These are phyloP conservation scores for Tenebrio molitor DNA, from an alignment of 1,140 invertebrate species.

Conservation along the genomic window DNA sequence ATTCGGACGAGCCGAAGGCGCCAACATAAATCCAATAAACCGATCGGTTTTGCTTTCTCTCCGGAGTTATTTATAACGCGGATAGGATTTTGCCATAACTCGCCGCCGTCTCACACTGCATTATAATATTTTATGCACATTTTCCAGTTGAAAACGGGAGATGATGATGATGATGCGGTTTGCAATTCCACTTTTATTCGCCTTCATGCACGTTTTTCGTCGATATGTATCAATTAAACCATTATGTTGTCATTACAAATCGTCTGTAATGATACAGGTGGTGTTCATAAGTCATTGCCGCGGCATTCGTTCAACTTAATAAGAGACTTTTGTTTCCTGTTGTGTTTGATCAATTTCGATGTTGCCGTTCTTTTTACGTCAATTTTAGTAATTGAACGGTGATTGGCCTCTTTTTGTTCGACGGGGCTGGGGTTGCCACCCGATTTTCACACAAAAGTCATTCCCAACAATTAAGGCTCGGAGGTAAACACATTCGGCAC, in stretches of 20 bases:
- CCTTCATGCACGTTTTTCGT: constrained; percentile 45
- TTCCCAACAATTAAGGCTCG: too few relatives aligned
- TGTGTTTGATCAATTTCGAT: constrained; percentile 43
- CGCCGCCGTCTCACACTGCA: constrained; percentile 23
- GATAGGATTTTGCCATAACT: constrained; percentile 14
- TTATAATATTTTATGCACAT: constrained; percentile 33
- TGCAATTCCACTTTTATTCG: constrained; percentile 50
- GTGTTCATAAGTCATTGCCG: constrained; percentile 44
- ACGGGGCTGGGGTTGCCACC: not conserved
- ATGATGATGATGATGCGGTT: constrained; percentile 45
- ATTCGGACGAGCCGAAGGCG: constrained; percentile 20
- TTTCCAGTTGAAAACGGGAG: constrained; percentile 31
- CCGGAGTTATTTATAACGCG: constrained; percentile 3
- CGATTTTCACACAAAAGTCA: not conserved
- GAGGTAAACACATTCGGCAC: too few relatives aligned
- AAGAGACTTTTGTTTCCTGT: constrained; percentile 45
- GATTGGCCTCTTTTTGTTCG: constrained; percentile 9
- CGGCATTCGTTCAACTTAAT: constrained; percentile 45
- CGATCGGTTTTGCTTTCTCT: not conserved
- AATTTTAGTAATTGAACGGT: constrained; percentile 31
- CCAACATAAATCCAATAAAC: constrained; percentile 26
- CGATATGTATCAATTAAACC: constrained; percentile 56
- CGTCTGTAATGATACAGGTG: constrained; percentile 55
- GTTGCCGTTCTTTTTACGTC: constrained; percentile 35
- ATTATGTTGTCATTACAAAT: constrained; percentile 58